Evolutionary conservation across 23 tunicate genomes (phyloP).

Genomic region (Oikopleura albicans): DNA sequence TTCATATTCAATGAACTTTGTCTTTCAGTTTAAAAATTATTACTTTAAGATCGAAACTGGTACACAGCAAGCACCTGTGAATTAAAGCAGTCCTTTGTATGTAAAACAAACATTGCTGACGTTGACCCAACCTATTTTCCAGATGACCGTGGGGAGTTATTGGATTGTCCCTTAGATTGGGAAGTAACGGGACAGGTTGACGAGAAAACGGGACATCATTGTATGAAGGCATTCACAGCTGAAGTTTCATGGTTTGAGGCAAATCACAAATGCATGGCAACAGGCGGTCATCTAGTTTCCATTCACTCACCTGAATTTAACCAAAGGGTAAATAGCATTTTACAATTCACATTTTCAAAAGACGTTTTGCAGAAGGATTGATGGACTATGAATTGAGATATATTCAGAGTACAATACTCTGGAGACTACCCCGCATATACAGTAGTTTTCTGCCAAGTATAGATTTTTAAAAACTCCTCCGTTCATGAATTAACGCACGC

Average conservation of each 20-base stretch:
- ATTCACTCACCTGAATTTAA: background rate
- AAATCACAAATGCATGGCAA: background rate
- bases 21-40: too few species aligned
- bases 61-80: background rate
- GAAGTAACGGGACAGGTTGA: background rate
- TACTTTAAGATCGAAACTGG: constrained; percentile 9
- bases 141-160: background rate
- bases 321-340: background rate
- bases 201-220: constrained; percentile 4
- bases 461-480: too few species aligned
- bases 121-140: background rate
- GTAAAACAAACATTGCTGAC: background rate
- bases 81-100: background rate
- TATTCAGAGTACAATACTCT: too few species aligned
- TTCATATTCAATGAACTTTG: too few species aligned
- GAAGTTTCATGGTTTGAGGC: background rate
- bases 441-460: too few species aligned
- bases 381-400: too few species aligned
- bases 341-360: too few species aligned
- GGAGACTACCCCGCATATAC: too few species aligned
- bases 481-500: too few species aligned
- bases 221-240: background rate
- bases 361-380: too few species aligned
- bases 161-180: constrained; percentile 2
- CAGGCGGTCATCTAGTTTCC: background rate